These are phyloP conservation scores for Strigamia crassipes DNA, from an alignment of 2,888 invertebrate species.

Conservation along the genomic window DNA sequence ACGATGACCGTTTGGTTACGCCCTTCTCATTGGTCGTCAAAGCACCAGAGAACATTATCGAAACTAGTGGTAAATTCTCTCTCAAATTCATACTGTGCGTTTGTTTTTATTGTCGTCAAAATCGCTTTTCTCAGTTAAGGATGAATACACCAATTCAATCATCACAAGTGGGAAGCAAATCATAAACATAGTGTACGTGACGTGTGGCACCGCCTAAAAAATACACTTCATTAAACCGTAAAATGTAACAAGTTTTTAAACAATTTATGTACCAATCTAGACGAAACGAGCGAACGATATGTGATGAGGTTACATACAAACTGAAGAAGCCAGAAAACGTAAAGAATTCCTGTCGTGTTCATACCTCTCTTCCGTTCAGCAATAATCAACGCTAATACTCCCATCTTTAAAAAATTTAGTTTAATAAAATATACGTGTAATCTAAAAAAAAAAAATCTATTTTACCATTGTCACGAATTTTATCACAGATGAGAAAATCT, in stretches of 20 bases:
- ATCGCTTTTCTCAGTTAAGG: not conserved
- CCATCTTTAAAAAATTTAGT: not conserved
- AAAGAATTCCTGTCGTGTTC: constrained; percentile 43
- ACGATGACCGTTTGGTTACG: no score
- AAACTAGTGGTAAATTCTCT: no score
- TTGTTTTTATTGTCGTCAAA: not conserved
- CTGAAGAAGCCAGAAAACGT: constrained; percentile 41
- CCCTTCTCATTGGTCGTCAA: no score
- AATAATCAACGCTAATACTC: not conserved
- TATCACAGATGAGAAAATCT: not conserved
- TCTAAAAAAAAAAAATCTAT: no score
- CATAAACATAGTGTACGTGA: not conserved
- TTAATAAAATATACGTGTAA: not conserved
- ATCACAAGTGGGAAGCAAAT: constrained; percentile 16
- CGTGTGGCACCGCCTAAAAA: not conserved
- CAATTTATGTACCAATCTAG: not conserved
- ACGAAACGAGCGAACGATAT: not conserved
- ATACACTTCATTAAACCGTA: not conserved
- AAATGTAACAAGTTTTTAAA: not conserved
- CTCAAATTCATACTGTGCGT: not conserved
- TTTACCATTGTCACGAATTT: constrained; percentile 1
- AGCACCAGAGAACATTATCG: no score
- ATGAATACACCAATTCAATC: not conserved
- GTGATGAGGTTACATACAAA: constrained; percentile 20
- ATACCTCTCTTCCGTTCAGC: constrained; percentile 31